A percentile compares a stretch with the other conserved stretches of the same genome.
Evolutionary conservation across 2,888 invertebrate genomes (phyloP).

Genomic region (Campoplex nolae): DNA sequence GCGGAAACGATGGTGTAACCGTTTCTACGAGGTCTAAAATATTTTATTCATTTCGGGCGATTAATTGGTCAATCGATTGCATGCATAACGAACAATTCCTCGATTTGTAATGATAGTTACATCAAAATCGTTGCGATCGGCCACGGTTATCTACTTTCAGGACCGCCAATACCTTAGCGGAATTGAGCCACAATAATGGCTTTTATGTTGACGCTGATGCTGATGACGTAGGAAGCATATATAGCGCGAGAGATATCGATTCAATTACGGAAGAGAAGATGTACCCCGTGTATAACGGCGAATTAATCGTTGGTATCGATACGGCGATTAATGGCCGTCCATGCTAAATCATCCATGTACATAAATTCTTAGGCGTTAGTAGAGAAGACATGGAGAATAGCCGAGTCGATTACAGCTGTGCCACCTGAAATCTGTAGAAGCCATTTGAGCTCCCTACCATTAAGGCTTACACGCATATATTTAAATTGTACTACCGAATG

Average conservation of each 20-base stretch:
- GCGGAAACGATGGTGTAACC: not conserved
- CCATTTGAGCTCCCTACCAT: not conserved
- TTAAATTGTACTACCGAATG: not conserved
- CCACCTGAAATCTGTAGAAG: constrained; percentile 8
- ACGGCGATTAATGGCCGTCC: constrained; percentile 27
- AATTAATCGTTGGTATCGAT: constrained; percentile 36
- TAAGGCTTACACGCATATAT: not conserved
- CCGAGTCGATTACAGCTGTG: constrained; percentile 30
- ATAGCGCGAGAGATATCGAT: constrained; percentile 19
- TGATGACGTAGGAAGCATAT: constrained; percentile 16
- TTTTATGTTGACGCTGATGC: constrained; percentile 19
- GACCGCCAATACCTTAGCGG: not conserved
- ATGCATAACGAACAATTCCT: not conserved
- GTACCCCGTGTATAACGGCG: not conserved
- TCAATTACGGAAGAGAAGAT: constrained; percentile 28
- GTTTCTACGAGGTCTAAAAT: not conserved
- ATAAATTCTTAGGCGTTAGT: constrained; percentile 28
- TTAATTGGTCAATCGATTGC: not conserved
- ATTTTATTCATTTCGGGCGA: not conserved
- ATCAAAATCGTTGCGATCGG: not conserved
- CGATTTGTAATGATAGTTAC: not conserved
- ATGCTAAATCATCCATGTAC: constrained; percentile 20
- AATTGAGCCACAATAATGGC: constrained; percentile 16
- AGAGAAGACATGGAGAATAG: constrained; percentile 15
- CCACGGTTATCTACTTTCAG: not conserved